A percentile compares a stretch with the other conserved stretches of the same genome.
phyloP scores from a whole-genome alignment of 2,888 invertebrate species.

The Silvanus unidentatus region DNA sequence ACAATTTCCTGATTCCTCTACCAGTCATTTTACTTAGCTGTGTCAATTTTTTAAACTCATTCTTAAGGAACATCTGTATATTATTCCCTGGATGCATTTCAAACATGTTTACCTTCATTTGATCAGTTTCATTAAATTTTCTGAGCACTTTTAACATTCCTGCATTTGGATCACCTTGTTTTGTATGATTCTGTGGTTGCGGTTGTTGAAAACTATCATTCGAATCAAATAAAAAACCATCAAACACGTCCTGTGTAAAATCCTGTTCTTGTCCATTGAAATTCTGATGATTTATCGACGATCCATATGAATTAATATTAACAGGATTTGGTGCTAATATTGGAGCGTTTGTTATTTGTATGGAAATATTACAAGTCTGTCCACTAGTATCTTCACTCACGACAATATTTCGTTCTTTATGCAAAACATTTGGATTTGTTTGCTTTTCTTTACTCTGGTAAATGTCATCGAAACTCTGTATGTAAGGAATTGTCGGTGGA shows the following conservation, averaged over 20 bases:
- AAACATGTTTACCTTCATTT: no score
- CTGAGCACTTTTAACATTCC: no score
- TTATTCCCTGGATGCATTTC: no score
- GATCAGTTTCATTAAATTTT: no score
- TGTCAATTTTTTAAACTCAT: background rate
- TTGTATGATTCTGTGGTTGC: no score
- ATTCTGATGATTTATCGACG: background rate
- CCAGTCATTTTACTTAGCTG: background rate
- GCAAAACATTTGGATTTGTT: background rate
- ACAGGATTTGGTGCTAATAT: background rate
- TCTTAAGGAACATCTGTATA: background rate
- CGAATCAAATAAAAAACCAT: no score
- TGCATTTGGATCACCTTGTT: no score
- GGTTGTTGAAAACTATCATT: no score
- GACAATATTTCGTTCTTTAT: background rate
- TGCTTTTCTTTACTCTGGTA: constrained; percentile 9
- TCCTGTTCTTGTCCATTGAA: background rate
- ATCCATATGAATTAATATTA: background rate
- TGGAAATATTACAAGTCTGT: background rate
- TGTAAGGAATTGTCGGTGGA: constrained; percentile 26
- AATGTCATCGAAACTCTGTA: constrained; percentile 28
- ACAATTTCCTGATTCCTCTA: background rate
- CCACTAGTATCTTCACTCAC: background rate
- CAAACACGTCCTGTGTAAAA: no score
- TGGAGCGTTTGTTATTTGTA: background rate